Evolutionary conservation across 1,140 invertebrate species (phyloP).

Genomic region (Trachelipus rathkii): DNA sequence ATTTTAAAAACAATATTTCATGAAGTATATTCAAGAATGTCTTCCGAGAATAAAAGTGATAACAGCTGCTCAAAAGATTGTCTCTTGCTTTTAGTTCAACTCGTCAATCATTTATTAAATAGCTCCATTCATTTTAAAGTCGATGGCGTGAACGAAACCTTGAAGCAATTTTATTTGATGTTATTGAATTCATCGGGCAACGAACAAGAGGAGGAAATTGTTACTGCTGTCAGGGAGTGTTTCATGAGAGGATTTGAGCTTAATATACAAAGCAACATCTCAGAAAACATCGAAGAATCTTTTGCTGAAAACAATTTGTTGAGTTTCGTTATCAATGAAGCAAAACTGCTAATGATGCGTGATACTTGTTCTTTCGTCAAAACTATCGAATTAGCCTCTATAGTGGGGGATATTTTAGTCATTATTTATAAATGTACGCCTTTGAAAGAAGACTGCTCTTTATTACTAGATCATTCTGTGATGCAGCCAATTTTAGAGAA

Average conservation of each 20-base stretch:
- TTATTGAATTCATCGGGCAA: neutral
- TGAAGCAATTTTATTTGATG: neutral
- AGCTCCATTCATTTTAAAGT: neutral
- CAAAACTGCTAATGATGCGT: neutral
- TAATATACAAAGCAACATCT: neutral
- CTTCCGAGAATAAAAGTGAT: neutral
- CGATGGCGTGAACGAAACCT: neutral
- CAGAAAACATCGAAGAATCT: neutral
- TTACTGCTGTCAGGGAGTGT: neutral
- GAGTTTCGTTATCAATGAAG: neutral
- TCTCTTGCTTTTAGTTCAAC: neutral
- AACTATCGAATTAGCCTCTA: neutral
- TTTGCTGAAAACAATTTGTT: neutral
- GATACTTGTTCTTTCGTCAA: neutral
- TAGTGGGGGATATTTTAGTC: neutral
- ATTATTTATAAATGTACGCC: neutral
- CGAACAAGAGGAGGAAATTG: neutral
- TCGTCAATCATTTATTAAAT: neutral
- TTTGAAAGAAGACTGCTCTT: neutral
- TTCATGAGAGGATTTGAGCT: neutral
- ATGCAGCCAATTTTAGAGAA: neutral
- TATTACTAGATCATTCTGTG: neutral
- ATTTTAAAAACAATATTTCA: neutral
- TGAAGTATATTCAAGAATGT: neutral
- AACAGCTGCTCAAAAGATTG: neutral